Evolutionary conservation across 2,888 invertebrate genomes (phyloP), one percentile per base, ranked within the genome.

Genomic region (Conops quadrifasciatus): DNA sequence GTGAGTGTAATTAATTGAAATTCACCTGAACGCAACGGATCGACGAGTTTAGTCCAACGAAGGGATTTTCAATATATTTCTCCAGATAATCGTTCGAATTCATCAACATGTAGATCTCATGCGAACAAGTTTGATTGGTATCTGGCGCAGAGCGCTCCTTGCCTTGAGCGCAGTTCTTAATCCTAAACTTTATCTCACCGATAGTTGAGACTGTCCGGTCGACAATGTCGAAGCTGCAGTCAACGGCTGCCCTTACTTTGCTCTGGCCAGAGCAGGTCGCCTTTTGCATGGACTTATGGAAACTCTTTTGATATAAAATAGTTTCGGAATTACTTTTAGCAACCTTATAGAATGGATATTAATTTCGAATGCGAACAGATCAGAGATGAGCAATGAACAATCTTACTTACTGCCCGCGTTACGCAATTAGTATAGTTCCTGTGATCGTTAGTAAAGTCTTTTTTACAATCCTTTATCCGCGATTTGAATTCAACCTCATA

Each of bases 391-490:
- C 36, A 36, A 36, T 9, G 4, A 7, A 4, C 9, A 7, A 7
- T 36, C 9, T 3, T 16, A 73, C 74, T 73, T 53, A 76, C 77
- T 75, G 69, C 72, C 71, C 70, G 60, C 2, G 72, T 70, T 4
- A 71, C 70, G 47, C 77, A 77, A 9, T 67, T n/a, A 2, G 77
- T 75, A 28, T 75, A 73, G 43, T 76, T 74, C 1, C 66, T 16
- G 15, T 49, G 49, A 2, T 64, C 16, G 15, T 47, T 64, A 15
- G 59, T 15, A 64, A 59, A 24, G 21, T 71, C 58, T 9, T 70
- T 69, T 13, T 53, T 21, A 53, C 76, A 77, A 21, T 43, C 59
- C 11, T 26, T 56, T 2, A 77, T 26, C 0, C 45, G 19, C 2
- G 16, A 60, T 11, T 67, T 69, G 47, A 75, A 66, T 11, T 73